phyloP scores from a whole-genome alignment of 2,797 vertebrate genomes.

The Pseudochaenichthys georgianus region DNA sequence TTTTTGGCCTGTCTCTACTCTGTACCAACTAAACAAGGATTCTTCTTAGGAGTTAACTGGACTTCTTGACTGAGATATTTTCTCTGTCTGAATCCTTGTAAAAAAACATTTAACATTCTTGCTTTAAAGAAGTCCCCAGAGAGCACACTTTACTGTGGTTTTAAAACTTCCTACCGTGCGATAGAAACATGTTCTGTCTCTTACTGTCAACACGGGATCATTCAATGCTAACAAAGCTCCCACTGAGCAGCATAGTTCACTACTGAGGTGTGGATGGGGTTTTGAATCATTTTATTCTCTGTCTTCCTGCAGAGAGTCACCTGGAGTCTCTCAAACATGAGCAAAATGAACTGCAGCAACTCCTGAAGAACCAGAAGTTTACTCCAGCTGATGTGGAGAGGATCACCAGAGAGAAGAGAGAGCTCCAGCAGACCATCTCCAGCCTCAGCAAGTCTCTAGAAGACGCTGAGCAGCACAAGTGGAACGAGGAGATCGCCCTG shows the following conservation, averaged over 20 bases:
- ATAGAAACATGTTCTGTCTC: background rate
- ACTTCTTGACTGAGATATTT: background rate
- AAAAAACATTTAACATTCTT: slow-evolving; percentile 1
- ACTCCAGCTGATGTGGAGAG: slow-evolving; percentile 94
- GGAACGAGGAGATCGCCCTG: slow-evolving; percentile 94
- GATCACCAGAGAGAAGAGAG: slow-evolving; percentile 93
- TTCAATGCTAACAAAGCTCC: background rate
- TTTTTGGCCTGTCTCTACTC: background rate
- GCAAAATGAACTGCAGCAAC: slow-evolving; percentile 85
- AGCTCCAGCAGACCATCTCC: slow-evolving; percentile 90
- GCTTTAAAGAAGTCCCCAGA: background rate
- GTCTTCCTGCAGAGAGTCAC: slow-evolving; percentile 84
- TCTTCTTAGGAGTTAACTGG: background rate
- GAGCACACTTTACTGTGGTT: background rate
- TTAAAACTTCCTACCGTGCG: background rate
- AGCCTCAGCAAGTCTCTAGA: slow-evolving; percentile 89
- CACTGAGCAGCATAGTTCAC: background rate
- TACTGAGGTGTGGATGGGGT: background rate
- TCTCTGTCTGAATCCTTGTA: slow-evolving; percentile 2
- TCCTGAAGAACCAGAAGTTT: slow-evolving; percentile 93
- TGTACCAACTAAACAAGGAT: background rate
- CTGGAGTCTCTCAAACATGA: slow-evolving; percentile 90
- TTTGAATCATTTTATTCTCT: background rate
- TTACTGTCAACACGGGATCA: background rate
- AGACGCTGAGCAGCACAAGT: slow-evolving; percentile 90